Conservation (phyloP, 2,797 vertebrate genomes). For the Pseudomugil gertrudae region DNA sequence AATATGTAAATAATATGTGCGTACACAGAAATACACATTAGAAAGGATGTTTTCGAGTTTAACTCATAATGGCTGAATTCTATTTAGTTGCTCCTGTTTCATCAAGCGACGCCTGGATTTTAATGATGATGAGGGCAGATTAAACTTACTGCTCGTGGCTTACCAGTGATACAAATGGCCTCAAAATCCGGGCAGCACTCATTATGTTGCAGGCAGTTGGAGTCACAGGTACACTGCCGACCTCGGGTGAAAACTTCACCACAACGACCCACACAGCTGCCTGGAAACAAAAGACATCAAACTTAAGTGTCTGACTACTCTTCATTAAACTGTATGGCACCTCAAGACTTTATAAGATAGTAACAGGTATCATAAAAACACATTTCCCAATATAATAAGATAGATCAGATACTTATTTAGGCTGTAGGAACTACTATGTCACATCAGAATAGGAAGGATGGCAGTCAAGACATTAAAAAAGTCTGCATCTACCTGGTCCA, state of each 20-base stretch:
- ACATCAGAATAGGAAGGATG: not conserved
- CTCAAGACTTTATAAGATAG: not conserved
- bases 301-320: not conserved
- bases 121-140: too few species aligned
- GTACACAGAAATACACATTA: too few species aligned
- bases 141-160: not conserved
- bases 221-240: conserved; percentile 88
- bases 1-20: too few species aligned
- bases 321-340: not conserved
- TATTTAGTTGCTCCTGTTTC: too few species aligned
- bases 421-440: too few species aligned
- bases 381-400: not conserved
- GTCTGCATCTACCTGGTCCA: conserved; percentile 41
- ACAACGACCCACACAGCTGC: conserved; percentile 90
- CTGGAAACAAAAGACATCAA: conserved; percentile 31
- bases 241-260: conserved; percentile 86
- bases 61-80: too few species aligned
- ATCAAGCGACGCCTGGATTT: not conserved
- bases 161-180: conserved; percentile 85
- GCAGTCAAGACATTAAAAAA: not conserved
- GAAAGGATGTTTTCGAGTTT: too few species aligned
- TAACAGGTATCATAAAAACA: not conserved
- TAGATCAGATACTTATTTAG: not conserved
- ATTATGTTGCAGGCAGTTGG: conserved; percentile 83
- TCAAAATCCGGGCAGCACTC: conserved; percentile 93